Evolutionary conservation across 2,797 vertebrate species (phyloP), one percentile per base, ranked within the genome.

Genomic region (Pitangus sulphuratus): DNA sequence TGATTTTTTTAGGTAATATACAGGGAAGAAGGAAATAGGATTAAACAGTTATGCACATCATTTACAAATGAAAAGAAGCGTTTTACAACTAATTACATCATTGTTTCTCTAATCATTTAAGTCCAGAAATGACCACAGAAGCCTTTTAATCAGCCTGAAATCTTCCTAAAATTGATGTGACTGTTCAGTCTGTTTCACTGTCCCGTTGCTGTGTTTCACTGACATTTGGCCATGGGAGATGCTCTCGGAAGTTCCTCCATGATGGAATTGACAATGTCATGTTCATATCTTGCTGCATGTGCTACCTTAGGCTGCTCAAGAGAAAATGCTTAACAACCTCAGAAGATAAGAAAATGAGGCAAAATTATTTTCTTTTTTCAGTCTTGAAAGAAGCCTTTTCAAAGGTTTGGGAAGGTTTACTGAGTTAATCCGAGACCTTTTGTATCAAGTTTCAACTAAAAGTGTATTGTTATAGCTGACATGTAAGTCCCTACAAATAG

Each of bases 191-290:
- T 3, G 0, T 69, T 81, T 18, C 45, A 5, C 28, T 61, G 25
- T 40, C 24, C 42, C 35, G 0, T 45, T 90, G 11, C 9, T 75
- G 15, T 40, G 44, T 83, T 75, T 61, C 53, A 28, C 33, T 44
- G 20, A 30, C 0, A 0, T 51, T 69, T 70, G 79, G 30, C 0
- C 0, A 5, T 66, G 25, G 0, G 0, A 57, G 25, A 21, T 50
- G 15, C 7, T 85, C 58, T 21, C 61, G 37, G 37, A 80, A 72
- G 53, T 65, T 22, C 18, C 31, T 62, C 25, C 19, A 9, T n/a
- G 68, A 42, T 26, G 66, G 20, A 90, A 70, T 48, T 51, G 70
- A 15, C 28, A 53, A 14, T 60, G 24, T 62, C 19, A 37, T 15
- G 26, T 40, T 77, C 26, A 1, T 85, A 3, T 68, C 37, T 28